Percentiles rank a stretch among this genome's conserved stretches.
Conservation (phyloP, 2,888 invertebrate species). For the Epirrhoe alternata region DNA sequence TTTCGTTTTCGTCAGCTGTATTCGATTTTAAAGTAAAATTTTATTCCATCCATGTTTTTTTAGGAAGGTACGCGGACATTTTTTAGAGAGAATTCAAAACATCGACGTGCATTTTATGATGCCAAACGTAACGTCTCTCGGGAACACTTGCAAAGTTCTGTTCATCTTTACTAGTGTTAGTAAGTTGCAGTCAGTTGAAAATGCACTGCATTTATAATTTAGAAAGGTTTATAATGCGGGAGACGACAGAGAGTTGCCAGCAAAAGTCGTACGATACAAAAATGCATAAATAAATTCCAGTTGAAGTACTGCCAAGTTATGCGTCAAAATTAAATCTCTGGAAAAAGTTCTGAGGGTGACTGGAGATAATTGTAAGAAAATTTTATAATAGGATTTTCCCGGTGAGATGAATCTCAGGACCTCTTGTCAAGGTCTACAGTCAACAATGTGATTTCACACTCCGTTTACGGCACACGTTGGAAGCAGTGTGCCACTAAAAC, state of each 20-base stretch:
- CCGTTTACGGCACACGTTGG: slow-evolving; percentile 23
- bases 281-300: slow-evolving; percentile 37
- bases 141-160: slow-evolving; percentile 10
- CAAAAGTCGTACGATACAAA: slow-evolving; percentile 9
- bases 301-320: slow-evolving; percentile 37
- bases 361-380: slow-evolving; percentile 47
- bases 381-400: slow-evolving; percentile 55
- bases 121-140: neutral
- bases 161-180: slow-evolving; percentile 11
- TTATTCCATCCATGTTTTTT: slow-evolving; percentile 25
- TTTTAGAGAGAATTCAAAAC: slow-evolving; percentile 15
- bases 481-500: neutral
- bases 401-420: slow-evolving; percentile 51
- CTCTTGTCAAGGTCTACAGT: slow-evolving; percentile 59
- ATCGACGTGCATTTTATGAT: slow-evolving; percentile 12
- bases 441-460: slow-evolving; percentile 45
- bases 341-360: slow-evolving; percentile 20
- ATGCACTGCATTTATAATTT: slow-evolving; percentile 7
- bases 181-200: slow-evolving; percentile 9
- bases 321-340: slow-evolving; percentile 34
- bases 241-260: neutral
- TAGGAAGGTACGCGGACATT: slow-evolving; percentile 15
- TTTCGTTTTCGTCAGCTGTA: slow-evolving; percentile 41
- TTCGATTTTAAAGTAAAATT: slow-evolving; percentile 41
- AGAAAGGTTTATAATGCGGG: neutral